Evolutionary conservation across 2,888 invertebrate species (phyloP).

Genomic region (Oxytorus armatus): DNA sequence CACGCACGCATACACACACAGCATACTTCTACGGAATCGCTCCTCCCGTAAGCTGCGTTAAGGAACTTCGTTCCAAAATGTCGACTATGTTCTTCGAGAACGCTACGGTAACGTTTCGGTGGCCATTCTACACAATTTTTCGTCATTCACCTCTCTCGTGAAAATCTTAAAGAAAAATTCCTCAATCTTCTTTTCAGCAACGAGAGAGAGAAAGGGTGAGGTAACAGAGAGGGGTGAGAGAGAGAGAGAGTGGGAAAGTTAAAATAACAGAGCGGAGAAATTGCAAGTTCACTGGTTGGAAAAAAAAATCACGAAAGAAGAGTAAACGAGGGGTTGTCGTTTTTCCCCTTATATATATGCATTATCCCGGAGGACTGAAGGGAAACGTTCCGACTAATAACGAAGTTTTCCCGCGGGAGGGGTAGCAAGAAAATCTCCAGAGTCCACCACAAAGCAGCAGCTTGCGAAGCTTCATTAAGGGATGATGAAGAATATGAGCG

Average conservation of each 20-base stretch:
- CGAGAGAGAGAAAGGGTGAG: slow-evolving; percentile 17
- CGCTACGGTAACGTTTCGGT: too few species aligned
- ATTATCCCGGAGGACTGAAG: background rate
- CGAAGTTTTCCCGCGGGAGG: slow-evolving; percentile 54
- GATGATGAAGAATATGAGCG: slow-evolving; percentile 53
- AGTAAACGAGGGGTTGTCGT: background rate
- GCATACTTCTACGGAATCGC: too few species aligned
- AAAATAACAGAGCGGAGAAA: slow-evolving; percentile 35
- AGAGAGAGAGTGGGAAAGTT: too few species aligned
- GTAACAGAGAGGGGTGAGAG: slow-evolving; percentile 19
- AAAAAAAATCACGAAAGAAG: slow-evolving; percentile 39
- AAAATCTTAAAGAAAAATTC: slow-evolving; percentile 33
- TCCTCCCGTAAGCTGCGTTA: too few species aligned
- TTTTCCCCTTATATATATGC: background rate
- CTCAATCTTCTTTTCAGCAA: slow-evolving; percentile 17
- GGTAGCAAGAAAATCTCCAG: slow-evolving; percentile 63
- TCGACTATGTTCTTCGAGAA: too few species aligned
- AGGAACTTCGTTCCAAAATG: too few species aligned
- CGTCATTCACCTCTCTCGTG: background rate
- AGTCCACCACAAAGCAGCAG: slow-evolving; percentile 32
- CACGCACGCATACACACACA: too few species aligned
- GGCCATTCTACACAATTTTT: too few species aligned
- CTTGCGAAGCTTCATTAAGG: slow-evolving; percentile 66
- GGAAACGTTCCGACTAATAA: slow-evolving; percentile 65
- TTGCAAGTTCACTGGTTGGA: slow-evolving; percentile 16